These are phyloP conservation scores for Pedionomus torquatus DNA, from an alignment of 2,113 vertebrate genomes.

Conservation along the genomic window DNA sequence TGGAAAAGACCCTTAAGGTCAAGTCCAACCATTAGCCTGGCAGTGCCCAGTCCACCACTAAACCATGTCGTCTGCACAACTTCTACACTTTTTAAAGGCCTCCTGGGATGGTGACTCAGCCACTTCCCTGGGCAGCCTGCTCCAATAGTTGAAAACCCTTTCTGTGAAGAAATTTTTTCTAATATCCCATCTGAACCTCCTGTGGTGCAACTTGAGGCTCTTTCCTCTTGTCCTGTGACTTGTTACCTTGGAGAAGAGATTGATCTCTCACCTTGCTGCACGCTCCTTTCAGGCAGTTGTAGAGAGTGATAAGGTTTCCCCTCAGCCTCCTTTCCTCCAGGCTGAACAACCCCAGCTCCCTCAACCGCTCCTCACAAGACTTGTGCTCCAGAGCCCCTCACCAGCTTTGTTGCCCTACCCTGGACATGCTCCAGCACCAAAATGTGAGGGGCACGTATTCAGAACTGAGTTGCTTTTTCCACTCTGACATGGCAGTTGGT, in stretches of 20 bases:
- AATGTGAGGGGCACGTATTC: neutral
- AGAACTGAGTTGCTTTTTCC: neutral
- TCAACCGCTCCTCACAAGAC: neutral
- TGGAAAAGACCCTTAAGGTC: neutral
- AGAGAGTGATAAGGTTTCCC: neutral
- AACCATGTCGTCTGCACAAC: neutral
- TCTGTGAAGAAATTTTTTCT: neutral
- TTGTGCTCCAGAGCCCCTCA: neutral
- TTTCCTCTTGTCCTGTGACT: neutral
- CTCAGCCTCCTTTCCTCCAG: neutral
- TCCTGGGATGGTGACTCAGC: neutral
- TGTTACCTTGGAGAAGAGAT: neutral
- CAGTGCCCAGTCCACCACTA: neutral
- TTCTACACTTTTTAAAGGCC: neutral
- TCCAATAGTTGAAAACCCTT: neutral
- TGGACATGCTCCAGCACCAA: neutral
- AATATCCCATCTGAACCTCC: neutral
- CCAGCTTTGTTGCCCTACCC: neutral
- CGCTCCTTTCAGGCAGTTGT: neutral
- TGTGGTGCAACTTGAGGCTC: neutral
- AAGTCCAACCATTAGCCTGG: neutral
- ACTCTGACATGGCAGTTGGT: neutral
- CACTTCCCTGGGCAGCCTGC: neutral
- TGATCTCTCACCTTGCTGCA: fast-evolving
- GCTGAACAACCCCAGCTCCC: neutral